These are phyloP conservation scores for Spinibarbus caldwelli DNA, from an alignment of 2,797 vertebrate species.

Conservation along the genomic window DNA sequence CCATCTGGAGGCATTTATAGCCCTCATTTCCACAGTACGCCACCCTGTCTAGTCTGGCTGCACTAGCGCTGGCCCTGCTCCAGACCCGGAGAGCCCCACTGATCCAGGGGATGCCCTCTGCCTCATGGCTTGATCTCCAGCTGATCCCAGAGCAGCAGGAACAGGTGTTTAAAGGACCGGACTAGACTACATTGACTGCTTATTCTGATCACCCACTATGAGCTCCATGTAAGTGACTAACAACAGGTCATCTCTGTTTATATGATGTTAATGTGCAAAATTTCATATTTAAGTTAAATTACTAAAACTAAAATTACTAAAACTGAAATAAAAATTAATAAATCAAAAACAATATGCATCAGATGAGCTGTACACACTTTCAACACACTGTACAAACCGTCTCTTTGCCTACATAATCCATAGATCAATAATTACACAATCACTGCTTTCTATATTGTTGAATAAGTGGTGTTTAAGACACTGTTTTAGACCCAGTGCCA, in stretches of 20 bases:
- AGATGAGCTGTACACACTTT: neutral
- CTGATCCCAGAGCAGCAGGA: neutral
- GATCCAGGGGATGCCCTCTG: constrained; percentile 38
- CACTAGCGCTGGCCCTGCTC: constrained; percentile 8
- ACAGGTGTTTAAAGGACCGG: constrained; percentile 4
- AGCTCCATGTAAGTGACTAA: neutral
- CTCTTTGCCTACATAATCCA: neutral
- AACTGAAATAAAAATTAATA: neutral
- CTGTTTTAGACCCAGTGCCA: neutral
- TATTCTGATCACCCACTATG: neutral
- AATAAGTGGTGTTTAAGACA: neutral
- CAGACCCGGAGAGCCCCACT: constrained; percentile 14
- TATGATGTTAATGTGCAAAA: neutral
- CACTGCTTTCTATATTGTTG: neutral
- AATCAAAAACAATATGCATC: neutral
- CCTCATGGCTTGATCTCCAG: neutral
- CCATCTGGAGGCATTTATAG: constrained; percentile 67
- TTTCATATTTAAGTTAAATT: neutral
- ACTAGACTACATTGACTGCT: neutral
- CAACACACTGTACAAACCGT: neutral
- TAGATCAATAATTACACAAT: constrained; percentile 8
- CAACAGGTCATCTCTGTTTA: neutral
- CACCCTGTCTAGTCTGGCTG: constrained; percentile 37
- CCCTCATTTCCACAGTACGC: constrained; percentile 25
- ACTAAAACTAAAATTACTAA: neutral